Evolutionary conservation across 1,140 invertebrate species (phyloP).

Genomic region (Drosophila mayri): DNA sequence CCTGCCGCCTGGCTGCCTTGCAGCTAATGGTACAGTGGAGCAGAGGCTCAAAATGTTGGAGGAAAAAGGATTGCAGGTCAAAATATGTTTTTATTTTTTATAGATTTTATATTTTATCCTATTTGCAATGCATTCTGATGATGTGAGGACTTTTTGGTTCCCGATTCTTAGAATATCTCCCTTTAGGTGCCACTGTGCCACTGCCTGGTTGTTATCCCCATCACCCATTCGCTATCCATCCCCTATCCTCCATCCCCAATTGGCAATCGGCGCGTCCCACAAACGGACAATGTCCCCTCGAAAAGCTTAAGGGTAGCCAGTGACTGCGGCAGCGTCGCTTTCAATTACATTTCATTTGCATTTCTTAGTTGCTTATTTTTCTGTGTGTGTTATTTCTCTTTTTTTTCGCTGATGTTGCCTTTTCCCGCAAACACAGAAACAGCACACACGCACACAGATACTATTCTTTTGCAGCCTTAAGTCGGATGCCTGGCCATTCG

Average conservation of each 20-base stretch:
- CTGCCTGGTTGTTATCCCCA: slow-evolving; percentile 21
- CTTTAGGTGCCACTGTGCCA: slow-evolving; percentile 39
- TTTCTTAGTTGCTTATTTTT: slow-evolving; percentile 76
- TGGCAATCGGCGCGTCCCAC: slow-evolving; percentile 56
- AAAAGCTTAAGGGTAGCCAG: slow-evolving; percentile 79
- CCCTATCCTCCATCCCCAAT: slow-evolving; percentile 14
- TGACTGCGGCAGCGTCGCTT: slow-evolving; percentile 61
- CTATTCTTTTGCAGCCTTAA: slow-evolving; percentile 50
- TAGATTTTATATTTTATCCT: background rate
- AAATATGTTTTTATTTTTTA: background rate
- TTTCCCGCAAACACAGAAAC: slow-evolving; percentile 43
- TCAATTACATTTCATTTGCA: slow-evolving; percentile 83
- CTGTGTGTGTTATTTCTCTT: slow-evolving; percentile 51
- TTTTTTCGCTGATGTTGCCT: slow-evolving; percentile 72
- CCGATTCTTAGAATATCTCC: background rate
- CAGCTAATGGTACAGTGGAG: slow-evolving; percentile 57
- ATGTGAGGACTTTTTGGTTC: background rate
- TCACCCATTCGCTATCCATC: slow-evolving; percentile 9
- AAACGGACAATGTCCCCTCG: slow-evolving; percentile 81
- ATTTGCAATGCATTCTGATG: background rate
- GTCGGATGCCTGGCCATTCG: slow-evolving; percentile 58
- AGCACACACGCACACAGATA: slow-evolving; percentile 16
- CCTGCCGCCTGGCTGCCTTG: slow-evolving; percentile 40
- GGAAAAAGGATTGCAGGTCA: slow-evolving; percentile 22
- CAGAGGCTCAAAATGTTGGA: slow-evolving; percentile 3